phyloP scores from a whole-genome alignment of 2,888 invertebrate species.

The Leptinotarsa rubiginosa region DNA sequence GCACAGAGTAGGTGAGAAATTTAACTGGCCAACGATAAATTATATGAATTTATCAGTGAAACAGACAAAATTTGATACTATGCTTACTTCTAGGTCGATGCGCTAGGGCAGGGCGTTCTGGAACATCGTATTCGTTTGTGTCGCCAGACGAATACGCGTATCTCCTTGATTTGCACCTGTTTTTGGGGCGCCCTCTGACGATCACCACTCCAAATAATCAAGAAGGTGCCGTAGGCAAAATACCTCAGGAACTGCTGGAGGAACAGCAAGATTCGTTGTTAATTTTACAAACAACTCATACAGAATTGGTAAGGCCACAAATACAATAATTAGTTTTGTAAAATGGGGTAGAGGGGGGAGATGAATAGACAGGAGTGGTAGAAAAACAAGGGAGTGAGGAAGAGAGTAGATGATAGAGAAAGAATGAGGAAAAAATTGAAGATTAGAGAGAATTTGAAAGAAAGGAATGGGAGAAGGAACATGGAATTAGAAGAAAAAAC shows the following conservation, averaged over 20 bases:
- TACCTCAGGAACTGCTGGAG: conserved; percentile 86
- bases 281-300: conserved; percentile 77
- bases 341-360: not conserved
- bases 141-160: conserved; percentile 92
- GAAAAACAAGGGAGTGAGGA: no score
- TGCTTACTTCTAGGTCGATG: conserved; percentile 78
- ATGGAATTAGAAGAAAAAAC: no score
- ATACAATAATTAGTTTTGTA: not conserved
- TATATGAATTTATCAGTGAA: no score
- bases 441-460: no score
- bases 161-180: conserved; percentile 93
- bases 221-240: conserved; percentile 79
- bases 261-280: conserved; percentile 83
- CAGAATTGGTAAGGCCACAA: conserved; percentile 77
- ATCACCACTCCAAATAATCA: conserved; percentile 65
- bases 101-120: conserved; percentile 93
- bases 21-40: not conserved
- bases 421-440: no score
- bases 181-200: conserved; percentile 83
- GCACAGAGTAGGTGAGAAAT: conserved; percentile 90
- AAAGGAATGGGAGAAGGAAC: no score
- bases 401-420: no score
- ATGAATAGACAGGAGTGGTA: not conserved
- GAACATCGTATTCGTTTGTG: conserved; percentile 92
- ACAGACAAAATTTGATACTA: not conserved